Evolutionary conservation across 2,797 vertebrate genomes (phyloP).

Genomic region (Anisognathus igniventris): DNA sequence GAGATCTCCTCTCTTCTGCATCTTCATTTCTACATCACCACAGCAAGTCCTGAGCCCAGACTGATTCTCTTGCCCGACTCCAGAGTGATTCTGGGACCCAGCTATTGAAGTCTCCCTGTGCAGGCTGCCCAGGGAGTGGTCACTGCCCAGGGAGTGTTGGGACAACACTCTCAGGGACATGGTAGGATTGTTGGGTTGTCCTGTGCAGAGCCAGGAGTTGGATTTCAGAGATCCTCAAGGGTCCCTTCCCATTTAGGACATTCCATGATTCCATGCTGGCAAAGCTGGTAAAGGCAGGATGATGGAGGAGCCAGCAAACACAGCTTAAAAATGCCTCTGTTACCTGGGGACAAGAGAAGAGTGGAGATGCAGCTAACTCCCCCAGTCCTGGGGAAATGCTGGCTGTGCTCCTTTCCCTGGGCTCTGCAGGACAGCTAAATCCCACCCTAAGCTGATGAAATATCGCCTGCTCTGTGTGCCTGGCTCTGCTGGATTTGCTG

Average conservation of each 20-base stretch:
- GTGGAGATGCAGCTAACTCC: not conserved
- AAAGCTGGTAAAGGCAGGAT: not conserved
- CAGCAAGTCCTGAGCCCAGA: not conserved
- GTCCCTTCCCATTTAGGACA: no score
- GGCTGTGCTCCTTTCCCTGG: not conserved
- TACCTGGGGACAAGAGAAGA: not conserved
- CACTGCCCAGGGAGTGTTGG: no score
- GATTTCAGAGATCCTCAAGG: not conserved
- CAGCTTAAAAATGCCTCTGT: not conserved
- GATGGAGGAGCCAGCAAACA: not conserved
- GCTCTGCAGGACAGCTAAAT: conserved; percentile 17
- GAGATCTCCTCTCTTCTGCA: not conserved
- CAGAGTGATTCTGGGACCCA: not conserved
- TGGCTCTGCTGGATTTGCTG: conserved; percentile 35
- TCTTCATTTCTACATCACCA: not conserved
- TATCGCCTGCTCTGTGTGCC: not conserved
- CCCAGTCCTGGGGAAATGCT: not conserved
- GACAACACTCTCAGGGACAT: not conserved
- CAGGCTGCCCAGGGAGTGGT: not conserved
- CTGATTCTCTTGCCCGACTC: not conserved
- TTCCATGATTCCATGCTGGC: not conserved
- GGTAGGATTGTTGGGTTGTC: rapidly evolving
- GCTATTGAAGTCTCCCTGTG: not conserved
- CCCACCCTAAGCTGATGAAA: conserved; percentile 23
- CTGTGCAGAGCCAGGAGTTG: not conserved